These are phyloP conservation scores for Athalia circularis DNA, from an alignment of 2,888 invertebrate species.

Conservation along the genomic window DNA sequence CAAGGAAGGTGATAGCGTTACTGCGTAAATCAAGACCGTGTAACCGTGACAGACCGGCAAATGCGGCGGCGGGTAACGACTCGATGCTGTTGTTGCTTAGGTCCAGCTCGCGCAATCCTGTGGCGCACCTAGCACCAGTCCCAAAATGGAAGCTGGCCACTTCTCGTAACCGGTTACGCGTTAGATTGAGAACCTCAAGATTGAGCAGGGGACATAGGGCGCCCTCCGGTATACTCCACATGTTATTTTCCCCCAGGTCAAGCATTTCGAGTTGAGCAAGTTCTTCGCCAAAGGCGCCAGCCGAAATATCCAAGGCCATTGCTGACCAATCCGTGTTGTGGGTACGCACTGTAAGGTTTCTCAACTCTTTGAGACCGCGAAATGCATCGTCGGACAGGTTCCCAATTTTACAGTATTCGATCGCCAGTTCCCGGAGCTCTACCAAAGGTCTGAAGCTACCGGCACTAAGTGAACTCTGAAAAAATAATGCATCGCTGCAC, in stretches of 20 bases:
- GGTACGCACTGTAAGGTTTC: slow-evolving; percentile 87
- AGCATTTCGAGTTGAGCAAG: slow-evolving; percentile 83
- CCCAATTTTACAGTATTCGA: slow-evolving; percentile 89
- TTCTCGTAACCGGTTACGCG: slow-evolving; percentile 86
- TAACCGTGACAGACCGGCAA: slow-evolving; percentile 83
- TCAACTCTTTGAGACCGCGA: slow-evolving; percentile 84
- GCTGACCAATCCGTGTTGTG: slow-evolving; percentile 91
- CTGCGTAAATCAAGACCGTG: slow-evolving; percentile 86
- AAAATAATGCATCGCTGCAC: slow-evolving; percentile 88
- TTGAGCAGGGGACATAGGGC: slow-evolving; percentile 85
- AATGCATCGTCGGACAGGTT: slow-evolving; percentile 90
- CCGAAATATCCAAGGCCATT: slow-evolving; percentile 85
- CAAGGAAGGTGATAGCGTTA: slow-evolving; percentile 85
- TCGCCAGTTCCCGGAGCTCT: slow-evolving; percentile 85
- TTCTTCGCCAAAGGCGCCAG: slow-evolving; percentile 85
- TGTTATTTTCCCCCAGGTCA: slow-evolving; percentile 87
- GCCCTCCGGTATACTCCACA: slow-evolving; percentile 86
- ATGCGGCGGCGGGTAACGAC: slow-evolving; percentile 82
- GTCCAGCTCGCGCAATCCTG: slow-evolving; percentile 83
- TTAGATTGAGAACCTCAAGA: slow-evolving; percentile 86
- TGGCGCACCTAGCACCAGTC: slow-evolving; percentile 81
- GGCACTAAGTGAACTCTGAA: slow-evolving; percentile 86
- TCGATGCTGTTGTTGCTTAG: slow-evolving; percentile 87
- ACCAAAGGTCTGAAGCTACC: slow-evolving; percentile 86
- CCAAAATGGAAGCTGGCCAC: slow-evolving; percentile 84